Evolutionary conservation across 2,113 vertebrate genomes (phyloP).

Genomic region (Aplodontia rufa): DNA sequence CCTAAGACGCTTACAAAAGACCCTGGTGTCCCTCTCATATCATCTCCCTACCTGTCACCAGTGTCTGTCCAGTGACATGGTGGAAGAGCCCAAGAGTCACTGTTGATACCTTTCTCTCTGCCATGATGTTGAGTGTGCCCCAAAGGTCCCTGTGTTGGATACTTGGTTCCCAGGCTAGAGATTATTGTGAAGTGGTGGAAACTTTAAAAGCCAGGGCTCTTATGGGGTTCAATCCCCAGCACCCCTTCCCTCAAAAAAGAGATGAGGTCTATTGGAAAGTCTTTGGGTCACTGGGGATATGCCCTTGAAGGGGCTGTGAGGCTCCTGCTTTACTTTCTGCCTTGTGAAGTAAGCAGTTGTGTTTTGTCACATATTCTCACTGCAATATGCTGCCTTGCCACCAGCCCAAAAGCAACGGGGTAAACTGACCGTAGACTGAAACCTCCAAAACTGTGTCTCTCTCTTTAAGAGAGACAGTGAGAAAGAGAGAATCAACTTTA

Average conservation of each 20-base stretch:
- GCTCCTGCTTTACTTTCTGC: neutral
- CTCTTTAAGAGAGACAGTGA: too few species aligned
- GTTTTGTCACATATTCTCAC: neutral
- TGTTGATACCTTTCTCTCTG: neutral
- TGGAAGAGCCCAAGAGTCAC: neutral
- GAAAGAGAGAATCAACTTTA: too few species aligned
- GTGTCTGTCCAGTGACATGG: neutral
- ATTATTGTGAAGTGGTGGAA: neutral
- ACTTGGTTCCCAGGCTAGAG: neutral
- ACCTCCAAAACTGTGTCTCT: neutral
- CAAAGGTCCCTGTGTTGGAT: neutral
- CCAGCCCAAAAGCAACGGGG: neutral
- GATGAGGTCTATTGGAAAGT: neutral
- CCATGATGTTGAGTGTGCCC: neutral
- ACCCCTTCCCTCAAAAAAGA: neutral
- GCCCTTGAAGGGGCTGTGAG: neutral
- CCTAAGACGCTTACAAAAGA: neutral
- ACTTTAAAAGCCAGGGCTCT: neutral
- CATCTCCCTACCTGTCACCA: too few species aligned
- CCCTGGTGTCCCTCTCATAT: neutral
- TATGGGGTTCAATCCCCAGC: neutral
- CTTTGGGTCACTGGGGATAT: too few species aligned
- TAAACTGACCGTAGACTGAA: neutral
- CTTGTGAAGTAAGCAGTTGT: neutral
- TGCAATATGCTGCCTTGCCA: too few species aligned